phyloP scores from a whole-genome alignment of 2,888 invertebrate genomes.

The Idaea dimidiata region DNA sequence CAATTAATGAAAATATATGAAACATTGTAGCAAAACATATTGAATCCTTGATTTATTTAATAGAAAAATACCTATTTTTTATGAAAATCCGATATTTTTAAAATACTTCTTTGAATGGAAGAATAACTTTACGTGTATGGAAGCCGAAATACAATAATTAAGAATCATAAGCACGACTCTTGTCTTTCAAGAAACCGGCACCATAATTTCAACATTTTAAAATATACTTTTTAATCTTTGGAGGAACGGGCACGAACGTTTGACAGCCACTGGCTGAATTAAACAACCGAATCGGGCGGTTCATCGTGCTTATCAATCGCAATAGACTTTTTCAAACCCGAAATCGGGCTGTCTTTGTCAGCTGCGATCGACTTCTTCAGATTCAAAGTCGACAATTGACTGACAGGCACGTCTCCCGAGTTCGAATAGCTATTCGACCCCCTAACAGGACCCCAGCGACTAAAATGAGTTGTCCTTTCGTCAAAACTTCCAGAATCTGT shows the following conservation, averaged over 20 bases:
- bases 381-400: constrained; percentile 66
- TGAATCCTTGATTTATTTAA: too few species aligned
- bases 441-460: constrained; percentile 74
- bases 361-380: constrained; percentile 44
- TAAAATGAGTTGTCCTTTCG: constrained; percentile 46
- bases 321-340: constrained; percentile 36
- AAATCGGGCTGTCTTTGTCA: constrained; percentile 41
- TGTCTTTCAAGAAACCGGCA: not conserved
- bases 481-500: constrained; percentile 42
- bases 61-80: too few species aligned
- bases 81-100: too few species aligned
- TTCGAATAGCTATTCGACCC: constrained; percentile 76
- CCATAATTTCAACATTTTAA: not conserved
- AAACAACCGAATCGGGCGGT: not conserved
- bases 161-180: not conserved
- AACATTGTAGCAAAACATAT: too few species aligned
- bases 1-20: too few species aligned
- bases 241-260: not conserved
- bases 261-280: not conserved
- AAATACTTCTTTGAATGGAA: too few species aligned
- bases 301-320: not conserved
- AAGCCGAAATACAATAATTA: not conserved
- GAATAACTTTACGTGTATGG: not conserved
- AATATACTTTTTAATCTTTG: not conserved
- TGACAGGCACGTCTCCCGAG: constrained; percentile 52